Percentiles rank a stretch among this genome's conserved stretches.
These are phyloP conservation scores for Danio albolineatus DNA, from an alignment of 2,797 vertebrate species.

Conservation along the genomic window DNA sequence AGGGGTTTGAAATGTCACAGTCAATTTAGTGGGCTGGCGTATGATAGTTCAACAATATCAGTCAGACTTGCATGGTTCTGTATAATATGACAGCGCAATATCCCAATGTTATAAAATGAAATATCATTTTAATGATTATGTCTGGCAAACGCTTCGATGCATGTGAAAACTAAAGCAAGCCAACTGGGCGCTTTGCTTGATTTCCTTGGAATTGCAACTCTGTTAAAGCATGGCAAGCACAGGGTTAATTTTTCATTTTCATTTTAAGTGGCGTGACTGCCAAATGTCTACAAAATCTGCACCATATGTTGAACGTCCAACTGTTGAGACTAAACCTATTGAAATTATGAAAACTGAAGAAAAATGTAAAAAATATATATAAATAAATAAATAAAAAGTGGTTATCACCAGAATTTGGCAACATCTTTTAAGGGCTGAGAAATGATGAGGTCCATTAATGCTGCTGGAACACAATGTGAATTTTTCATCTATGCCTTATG, in stretches of 20 bases:
- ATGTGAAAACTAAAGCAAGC: constrained; percentile 24
- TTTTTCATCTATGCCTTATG: constrained; percentile 31
- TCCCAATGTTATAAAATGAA: constrained; percentile 6
- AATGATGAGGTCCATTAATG: constrained; percentile 44
- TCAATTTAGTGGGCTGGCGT: constrained; percentile 17
- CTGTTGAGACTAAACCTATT: constrained; percentile 18
- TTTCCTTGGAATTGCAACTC: constrained; percentile 8
- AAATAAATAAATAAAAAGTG: constrained; percentile 25
- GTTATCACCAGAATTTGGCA: constrained; percentile 17
- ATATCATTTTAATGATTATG: constrained; percentile 29
- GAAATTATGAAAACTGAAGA: constrained; percentile 33
- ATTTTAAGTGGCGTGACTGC: constrained; percentile 18
- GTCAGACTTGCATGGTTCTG: neutral
- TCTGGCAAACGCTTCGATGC: constrained; percentile 13
- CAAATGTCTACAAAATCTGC: constrained; percentile 29
- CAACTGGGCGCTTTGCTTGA: neutral
- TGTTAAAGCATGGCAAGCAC: neutral
- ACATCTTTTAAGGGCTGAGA: constrained; percentile 43
- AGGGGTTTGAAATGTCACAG: constrained; percentile 49
- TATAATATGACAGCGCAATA: constrained; percentile 19
- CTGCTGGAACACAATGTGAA: constrained; percentile 25
- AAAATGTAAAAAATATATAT: too few relatives aligned
- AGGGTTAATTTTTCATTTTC: constrained; percentile 45
- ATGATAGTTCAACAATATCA: constrained; percentile 42
- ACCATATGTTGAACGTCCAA: constrained; percentile 36